phyloP scores from a whole-genome alignment of 2,113 vertebrate genomes.

The Phyllostomus hastatus region DNA sequence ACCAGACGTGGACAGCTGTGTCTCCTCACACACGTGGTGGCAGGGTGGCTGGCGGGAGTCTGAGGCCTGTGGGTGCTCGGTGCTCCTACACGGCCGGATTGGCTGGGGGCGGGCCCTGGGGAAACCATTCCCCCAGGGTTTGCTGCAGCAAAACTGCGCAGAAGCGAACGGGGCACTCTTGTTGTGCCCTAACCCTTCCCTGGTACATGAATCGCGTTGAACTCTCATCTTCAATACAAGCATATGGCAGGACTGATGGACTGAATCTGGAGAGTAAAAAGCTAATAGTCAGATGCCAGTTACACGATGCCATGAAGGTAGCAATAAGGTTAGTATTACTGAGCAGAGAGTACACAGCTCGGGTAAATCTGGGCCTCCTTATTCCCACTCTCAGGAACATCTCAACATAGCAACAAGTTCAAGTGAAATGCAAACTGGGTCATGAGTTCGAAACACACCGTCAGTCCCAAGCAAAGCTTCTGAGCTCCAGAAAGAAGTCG shows the following conservation, averaged over 20 bases:
- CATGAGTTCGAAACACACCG: neutral
- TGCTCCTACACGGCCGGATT: neutral
- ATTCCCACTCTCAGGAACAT: neutral
- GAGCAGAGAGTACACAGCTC: neutral
- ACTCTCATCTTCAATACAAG: neutral
- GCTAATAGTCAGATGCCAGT: neutral
- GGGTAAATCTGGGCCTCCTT: neutral
- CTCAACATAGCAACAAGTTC: neutral
- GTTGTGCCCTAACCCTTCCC: neutral
- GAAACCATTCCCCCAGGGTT: neutral
- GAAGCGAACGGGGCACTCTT: neutral
- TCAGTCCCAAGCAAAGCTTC: neutral
- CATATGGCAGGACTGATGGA: neutral
- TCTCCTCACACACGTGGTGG: accelerated
- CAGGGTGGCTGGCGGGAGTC: neutral
- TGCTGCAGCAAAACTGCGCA: neutral
- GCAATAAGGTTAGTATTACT: neutral
- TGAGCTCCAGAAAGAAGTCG: neutral
- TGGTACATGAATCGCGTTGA: neutral
- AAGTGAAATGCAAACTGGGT: neutral
- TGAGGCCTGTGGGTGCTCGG: neutral
- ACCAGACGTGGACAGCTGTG: neutral
- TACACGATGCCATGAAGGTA: neutral
- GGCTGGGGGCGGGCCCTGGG: neutral
- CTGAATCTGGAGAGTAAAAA: neutral